These are phyloP conservation scores for Andrena camellia DNA, from an alignment of 2,888 invertebrate species.

Conservation along the genomic window DNA sequence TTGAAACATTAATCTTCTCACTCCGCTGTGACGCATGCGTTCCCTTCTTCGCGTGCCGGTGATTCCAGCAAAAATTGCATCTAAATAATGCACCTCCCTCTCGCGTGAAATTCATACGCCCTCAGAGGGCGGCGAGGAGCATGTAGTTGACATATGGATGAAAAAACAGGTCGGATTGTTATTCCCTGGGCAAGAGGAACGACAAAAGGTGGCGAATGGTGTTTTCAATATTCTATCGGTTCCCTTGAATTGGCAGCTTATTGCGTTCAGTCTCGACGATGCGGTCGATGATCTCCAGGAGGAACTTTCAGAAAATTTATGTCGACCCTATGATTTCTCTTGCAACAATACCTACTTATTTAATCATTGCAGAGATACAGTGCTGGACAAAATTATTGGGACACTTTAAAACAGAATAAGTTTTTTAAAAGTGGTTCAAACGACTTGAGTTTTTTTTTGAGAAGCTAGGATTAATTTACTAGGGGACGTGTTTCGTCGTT, in stretches of 20 bases:
- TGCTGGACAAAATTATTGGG: no score
- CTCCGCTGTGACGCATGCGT: conserved; percentile 10
- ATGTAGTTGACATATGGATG: conserved; percentile 46
- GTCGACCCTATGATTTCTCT: no score
- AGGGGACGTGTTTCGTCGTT: no score
- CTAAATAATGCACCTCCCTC: conserved; percentile 63
- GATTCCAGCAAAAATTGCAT: conserved; percentile 66
- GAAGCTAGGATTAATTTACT: no score
- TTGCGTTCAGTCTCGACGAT: background rate
- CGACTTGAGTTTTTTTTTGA: no score
- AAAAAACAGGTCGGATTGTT: conserved; percentile 47
- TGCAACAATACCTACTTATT: no score
- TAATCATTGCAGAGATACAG: no score
- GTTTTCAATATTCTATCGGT: conserved; percentile 8
- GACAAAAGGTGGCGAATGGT: conserved; percentile 4
- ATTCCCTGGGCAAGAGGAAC: background rate
- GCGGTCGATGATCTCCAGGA: background rate
- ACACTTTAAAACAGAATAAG: no score
- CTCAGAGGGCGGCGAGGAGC: background rate
- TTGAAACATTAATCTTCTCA: conserved; percentile 61
- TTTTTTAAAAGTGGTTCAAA: no score
- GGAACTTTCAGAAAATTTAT: no score
- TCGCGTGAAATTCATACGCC: conserved; percentile 49
- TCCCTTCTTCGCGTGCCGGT: conserved; percentile 32
- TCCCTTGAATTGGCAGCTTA: conserved; percentile 2